phyloP scores from a whole-genome alignment of 2,113 vertebrate species.

The Gallinago paraguaiae region DNA sequence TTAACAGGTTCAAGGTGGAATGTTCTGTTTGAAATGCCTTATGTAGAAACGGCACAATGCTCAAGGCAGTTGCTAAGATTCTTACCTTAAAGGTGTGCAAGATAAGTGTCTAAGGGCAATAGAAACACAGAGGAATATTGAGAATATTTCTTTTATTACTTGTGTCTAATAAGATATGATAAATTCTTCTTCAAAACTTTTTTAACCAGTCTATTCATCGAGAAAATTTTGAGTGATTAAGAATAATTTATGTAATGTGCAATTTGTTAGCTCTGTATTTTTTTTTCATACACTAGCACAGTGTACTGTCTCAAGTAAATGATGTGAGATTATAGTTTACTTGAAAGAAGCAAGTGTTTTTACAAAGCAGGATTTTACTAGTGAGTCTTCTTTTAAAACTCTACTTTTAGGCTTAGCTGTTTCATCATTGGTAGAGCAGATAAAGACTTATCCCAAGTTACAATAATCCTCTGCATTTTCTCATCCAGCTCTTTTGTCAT shows the following conservation, averaged over 20 bases:
- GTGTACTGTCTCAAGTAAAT: background rate
- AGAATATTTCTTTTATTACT: background rate
- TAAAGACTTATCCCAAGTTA: background rate
- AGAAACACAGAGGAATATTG: accelerated
- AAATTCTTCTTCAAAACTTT: background rate
- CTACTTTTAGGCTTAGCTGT: background rate
- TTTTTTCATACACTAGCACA: background rate
- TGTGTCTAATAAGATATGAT: accelerated
- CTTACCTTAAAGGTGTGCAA: no score
- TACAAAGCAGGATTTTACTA: background rate
- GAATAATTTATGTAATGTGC: accelerated
- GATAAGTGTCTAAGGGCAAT: accelerated
- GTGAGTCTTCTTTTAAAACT: background rate
- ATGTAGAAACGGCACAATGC: accelerated
- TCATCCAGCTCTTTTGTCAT: background rate
- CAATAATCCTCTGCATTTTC: background rate
- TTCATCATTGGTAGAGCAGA: background rate
- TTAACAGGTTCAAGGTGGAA: accelerated
- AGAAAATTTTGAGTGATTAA: background rate
- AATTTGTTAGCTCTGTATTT: background rate
- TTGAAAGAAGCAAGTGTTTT: background rate
- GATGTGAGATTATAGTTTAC: background rate
- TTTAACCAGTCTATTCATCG: accelerated
- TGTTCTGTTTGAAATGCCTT: background rate
- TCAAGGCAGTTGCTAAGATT: accelerated